phyloP scores from a whole-genome alignment of 2,888 invertebrate species.

The Polymixis lichenea region DNA sequence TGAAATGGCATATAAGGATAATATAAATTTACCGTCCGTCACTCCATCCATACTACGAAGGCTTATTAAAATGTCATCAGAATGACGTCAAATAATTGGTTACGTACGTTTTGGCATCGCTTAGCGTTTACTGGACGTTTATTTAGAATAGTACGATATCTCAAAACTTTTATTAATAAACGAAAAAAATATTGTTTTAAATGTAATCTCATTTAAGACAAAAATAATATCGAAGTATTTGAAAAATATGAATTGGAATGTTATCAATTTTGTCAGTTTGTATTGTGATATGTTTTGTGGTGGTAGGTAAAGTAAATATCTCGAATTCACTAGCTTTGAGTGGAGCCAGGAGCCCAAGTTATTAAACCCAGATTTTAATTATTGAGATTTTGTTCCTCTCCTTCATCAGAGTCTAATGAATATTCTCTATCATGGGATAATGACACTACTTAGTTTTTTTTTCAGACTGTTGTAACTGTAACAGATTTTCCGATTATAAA shows the following conservation, averaged over 20 bases:
- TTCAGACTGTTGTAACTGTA: neutral
- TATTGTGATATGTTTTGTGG: neutral
- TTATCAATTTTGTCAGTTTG: neutral
- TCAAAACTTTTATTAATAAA: too few relatives aligned
- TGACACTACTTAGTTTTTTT: neutral
- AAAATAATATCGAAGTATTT: neutral
- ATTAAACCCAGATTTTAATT: constrained; percentile 31
- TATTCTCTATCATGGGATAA: neutral
- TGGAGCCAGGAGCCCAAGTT: constrained; percentile 25
- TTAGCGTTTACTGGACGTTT: neutral
- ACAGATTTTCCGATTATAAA: neutral
- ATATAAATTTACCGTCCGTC: neutral
- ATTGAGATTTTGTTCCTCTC: constrained; percentile 22
- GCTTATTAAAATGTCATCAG: neutral
- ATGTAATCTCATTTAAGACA: neutral
- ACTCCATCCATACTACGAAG: neutral
- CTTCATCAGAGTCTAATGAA: constrained; percentile 17
- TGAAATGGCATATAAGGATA: neutral
- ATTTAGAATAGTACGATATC: neutral
- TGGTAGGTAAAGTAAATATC: neutral
- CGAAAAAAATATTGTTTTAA: neutral
- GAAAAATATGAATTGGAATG: neutral
- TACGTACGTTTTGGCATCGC: neutral
- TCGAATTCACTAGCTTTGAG: constrained; percentile 26
- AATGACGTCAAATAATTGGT: neutral